Base-by-base conservation (phyloP, 2,113 vertebrate species). In the Maccullochella peelii region DNA sequence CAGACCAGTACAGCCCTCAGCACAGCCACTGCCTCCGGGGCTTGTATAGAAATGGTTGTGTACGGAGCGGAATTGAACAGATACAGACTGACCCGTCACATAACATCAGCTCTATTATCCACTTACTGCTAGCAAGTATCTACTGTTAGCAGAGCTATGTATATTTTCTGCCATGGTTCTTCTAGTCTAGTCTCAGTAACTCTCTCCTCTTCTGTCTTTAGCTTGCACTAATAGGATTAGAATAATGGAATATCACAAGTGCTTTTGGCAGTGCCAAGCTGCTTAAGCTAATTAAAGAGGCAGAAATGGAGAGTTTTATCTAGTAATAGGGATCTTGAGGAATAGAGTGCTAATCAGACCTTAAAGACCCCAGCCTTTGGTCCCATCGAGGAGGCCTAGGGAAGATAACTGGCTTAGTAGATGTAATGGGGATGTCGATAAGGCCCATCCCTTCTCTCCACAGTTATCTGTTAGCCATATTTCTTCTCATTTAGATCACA, bases 191-290 rank as follows among this genome's bases (percentile, higher is more conserved):
- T 47, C 63, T 62, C 66, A 40, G 74, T 73, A 65, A 16, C 74
- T 77, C 79, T 57, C 44, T 72, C 58, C n/a, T 18, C 30, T 23
- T 74, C 85, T 83, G 85, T 86, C 85, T 87, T 73, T 75, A 55
- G 42, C 68, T 72, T 8, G 42, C 23, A 38, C 71, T 93, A 94
- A 95, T 89, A 89, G 90, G 91, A 95, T 94, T 94, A 92, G 77
- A 88, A 85, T 93, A 93, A 93, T 90, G 91, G 58, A 93, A 90
- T 92, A 93, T 93, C 86, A 86, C 80, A 82, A 89, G 79, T 54
- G 75, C 88, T 83, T 88, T 88, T 87, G 87, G 88, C 83, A 77
- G 40, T 12, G 69, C 82, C 49, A 81, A 86, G 87, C 91, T 81
- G 88, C 81, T 88, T 82, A 90, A 86, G 83, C 87, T 91, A 90